Percentiles rank a stretch among this genome's conserved stretches.
Evolutionary conservation across 2,888 invertebrate genomes (phyloP).

Genomic region (Temnothorax rugatulus): DNA sequence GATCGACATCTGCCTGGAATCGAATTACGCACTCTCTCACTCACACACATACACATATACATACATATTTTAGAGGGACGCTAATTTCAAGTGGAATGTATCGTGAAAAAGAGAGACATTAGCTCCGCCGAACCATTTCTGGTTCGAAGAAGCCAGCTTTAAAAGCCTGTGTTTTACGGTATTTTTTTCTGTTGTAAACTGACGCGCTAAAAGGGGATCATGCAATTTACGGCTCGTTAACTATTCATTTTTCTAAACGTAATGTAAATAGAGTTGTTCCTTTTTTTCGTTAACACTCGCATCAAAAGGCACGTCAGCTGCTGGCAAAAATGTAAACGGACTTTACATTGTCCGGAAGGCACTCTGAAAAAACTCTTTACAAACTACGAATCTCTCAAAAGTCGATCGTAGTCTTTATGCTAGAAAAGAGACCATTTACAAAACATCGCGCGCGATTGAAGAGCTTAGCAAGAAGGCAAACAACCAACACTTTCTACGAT

Average conservation of each 20-base stretch:
- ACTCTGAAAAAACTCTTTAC: constrained; percentile 70
- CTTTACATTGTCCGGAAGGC: constrained; percentile 65
- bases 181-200: constrained; percentile 27
- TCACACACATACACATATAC: background rate
- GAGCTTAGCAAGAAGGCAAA: constrained; percentile 40
- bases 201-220: constrained; percentile 39
- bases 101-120: constrained; percentile 66
- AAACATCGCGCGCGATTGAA: constrained; percentile 55
- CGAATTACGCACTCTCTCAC: constrained; percentile 66
- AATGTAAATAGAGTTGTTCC: constrained; percentile 5
- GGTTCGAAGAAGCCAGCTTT: background rate
- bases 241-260: constrained; percentile 22
- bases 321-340: constrained; percentile 21
- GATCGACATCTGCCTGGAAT: constrained; percentile 75
- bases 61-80: constrained; percentile 13
- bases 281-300: background rate
- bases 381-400: constrained; percentile 63
- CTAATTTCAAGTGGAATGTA: constrained; percentile 73
- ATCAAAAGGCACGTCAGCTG: constrained; percentile 19
- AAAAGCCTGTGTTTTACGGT: constrained; percentile 22
- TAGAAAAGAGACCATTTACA: constrained; percentile 58
- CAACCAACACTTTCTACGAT: constrained; percentile 37
- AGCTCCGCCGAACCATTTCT: constrained; percentile 44
- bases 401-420: constrained; percentile 59
- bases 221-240: constrained; percentile 1